A percentile compares a stretch with the other conserved stretches of the same genome.
Conservation (phyloP, 2,888 invertebrate species). For the Agrotis puta region DNA sequence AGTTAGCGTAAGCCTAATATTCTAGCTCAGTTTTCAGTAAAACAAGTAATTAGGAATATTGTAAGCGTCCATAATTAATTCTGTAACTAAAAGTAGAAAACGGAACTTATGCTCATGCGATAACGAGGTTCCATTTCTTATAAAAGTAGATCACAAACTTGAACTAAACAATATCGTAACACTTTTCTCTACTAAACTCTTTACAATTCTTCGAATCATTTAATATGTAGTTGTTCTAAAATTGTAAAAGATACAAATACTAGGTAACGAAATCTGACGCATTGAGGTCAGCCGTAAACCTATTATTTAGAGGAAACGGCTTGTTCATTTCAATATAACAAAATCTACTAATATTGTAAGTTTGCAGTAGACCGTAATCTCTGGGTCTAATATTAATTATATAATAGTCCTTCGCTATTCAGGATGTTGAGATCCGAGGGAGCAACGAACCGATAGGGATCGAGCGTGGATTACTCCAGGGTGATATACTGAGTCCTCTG, state of each 20-base stretch:
- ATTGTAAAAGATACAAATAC: slow-evolving; percentile 20
- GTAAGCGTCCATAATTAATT: not conserved
- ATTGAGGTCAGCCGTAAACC: slow-evolving; percentile 59
- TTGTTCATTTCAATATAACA: slow-evolving; percentile 18
- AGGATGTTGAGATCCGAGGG: no score
- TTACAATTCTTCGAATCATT: slow-evolving; percentile 22
- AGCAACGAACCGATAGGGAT: no score
- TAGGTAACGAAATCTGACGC: slow-evolving; percentile 46
- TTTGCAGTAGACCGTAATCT: no score
- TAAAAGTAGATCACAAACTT: slow-evolving; percentile 8
- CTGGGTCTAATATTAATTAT: no score
- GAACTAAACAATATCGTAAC: not conserved
- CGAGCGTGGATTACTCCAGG: no score
- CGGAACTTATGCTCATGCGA: not conserved
- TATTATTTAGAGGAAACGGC: slow-evolving; percentile 43
- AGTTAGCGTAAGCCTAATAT: not conserved
- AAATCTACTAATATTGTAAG: no score
- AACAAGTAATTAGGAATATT: not conserved
- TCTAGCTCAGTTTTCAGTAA: not conserved
- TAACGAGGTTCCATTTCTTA: not conserved
- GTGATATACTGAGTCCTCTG: no score
- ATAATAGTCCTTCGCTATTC: no score
- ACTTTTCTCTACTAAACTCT: not conserved
- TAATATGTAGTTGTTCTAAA: slow-evolving; percentile 11
- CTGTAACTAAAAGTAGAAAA: not conserved